Evolutionary conservation across 2,113 vertebrate genomes (phyloP), one percentile per base, ranked within the genome.

Genomic region (Rhombomys opimus): DNA sequence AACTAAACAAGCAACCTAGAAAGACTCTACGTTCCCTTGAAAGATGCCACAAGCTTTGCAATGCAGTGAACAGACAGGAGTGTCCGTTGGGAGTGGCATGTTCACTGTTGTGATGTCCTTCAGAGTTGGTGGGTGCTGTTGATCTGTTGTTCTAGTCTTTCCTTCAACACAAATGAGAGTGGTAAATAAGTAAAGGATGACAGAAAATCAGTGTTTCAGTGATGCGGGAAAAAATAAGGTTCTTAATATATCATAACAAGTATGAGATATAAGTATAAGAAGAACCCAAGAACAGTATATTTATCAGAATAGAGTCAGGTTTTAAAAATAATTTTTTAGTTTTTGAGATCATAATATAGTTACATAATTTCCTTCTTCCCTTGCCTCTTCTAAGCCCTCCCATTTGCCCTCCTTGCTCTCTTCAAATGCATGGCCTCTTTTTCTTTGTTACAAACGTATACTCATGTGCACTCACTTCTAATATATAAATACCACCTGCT

Each of bases 131-230:
- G 35, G 67, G 30, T 38, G 23, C 61, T 23, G 23, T 90, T 93
- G 72, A n/a, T 86, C 68, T 90, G 7, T 59, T 70, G 59, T 95
- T 23, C n/a, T 72, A 18, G 12, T 70, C 38, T 23, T 92, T 82
- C 13, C 63, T 65, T 81, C 57, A 85, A 38, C 10, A 27, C 70
- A 85, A 4, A 46, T 80, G 41, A 13, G 70, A 80, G 17, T 88
- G 92, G 72, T 77, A 88, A 73, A 67, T 38, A 41, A 93, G 46
- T 61, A 92, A 86, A 87, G 9, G 5, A 6, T 35, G 17, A 27
- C 65, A 20, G 63, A 89, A 85, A 91, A 52, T 73, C 30, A 93
- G n/a, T 77, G 32, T 87, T 95, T 96, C 23, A 72, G 57, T 57
- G 46, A 41, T 91, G 38, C 18, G 85, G 52, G 52, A 91, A 91